Percentiles rank a stretch among this genome's conserved stretches.
Evolutionary conservation across 2,888 invertebrate genomes (phyloP).

Genomic region (Parnassius apollo): DNA sequence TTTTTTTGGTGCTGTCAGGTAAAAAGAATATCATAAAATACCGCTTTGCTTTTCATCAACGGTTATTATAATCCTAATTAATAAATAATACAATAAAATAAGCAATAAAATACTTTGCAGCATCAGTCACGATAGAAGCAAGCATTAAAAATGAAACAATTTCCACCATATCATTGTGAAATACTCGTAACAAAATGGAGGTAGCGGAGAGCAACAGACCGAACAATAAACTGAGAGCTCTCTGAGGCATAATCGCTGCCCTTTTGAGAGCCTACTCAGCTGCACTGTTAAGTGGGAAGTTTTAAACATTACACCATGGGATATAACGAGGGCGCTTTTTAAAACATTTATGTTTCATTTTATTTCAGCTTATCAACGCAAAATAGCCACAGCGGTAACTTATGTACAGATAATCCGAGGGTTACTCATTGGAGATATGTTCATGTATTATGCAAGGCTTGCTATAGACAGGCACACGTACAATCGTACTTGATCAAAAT

Average conservation of each 20-base stretch:
- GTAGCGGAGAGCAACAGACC: constrained; percentile 3
- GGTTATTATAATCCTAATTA: too few relatives aligned
- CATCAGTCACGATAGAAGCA: too few relatives aligned
- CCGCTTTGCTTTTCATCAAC: too few relatives aligned
- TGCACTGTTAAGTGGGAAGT: constrained; percentile 33
- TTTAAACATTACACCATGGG: constrained; percentile 13
- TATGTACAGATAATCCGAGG: too few relatives aligned
- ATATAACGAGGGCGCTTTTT: constrained; percentile 17
- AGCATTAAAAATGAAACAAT: constrained; percentile 1
- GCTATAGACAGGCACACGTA: too few relatives aligned
- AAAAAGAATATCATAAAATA: too few relatives aligned
- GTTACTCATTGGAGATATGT: neutral
- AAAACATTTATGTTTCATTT: constrained; percentile 13
- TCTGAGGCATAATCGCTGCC: constrained; percentile 33
- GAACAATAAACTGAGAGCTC: constrained; percentile 29
- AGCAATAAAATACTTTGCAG: too few relatives aligned
- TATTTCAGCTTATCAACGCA: neutral
- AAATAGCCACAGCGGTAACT: too few relatives aligned
- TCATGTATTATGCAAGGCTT: neutral
- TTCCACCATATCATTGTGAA: constrained; percentile 5
- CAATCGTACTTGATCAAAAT: too few relatives aligned
- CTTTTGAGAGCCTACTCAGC: constrained; percentile 31
- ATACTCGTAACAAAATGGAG: neutral
- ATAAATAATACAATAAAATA: too few relatives aligned
- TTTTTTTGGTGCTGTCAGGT: too few relatives aligned